Conservation (phyloP, 1,140 invertebrate genomes). For the Himalopsyche phryganea region DNA sequence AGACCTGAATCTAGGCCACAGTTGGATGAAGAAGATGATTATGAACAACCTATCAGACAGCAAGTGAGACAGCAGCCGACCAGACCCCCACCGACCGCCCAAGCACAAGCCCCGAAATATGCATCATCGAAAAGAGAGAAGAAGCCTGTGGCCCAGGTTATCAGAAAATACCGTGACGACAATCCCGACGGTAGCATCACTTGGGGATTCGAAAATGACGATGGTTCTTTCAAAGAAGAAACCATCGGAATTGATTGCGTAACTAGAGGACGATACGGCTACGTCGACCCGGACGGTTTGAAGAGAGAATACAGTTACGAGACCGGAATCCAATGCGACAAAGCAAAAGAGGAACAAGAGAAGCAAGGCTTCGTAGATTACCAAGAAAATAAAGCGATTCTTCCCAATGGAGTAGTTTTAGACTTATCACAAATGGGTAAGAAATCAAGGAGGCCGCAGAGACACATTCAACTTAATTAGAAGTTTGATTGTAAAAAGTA, state of each 20-base stretch:
- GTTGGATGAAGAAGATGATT: constrained; percentile 40
- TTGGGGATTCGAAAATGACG: constrained; percentile 83
- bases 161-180: constrained; percentile 71
- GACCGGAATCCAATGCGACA: constrained; percentile 66
- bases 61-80: constrained; percentile 43
- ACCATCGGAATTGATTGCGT: constrained; percentile 75
- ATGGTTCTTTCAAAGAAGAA: constrained; percentile 77
- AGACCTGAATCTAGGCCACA: constrained; percentile 38
- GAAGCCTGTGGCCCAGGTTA: constrained; percentile 70
- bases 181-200: constrained; percentile 78
- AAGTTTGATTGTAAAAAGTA: too few relatives aligned
- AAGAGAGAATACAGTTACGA: constrained; percentile 70
- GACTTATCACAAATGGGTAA: constrained; percentile 65
- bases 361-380: constrained; percentile 67
- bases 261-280: constrained; percentile 77
- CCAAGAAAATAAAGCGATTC: constrained; percentile 65
- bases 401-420: constrained; percentile 67
- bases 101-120: constrained; percentile 42
- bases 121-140: constrained; percentile 47
- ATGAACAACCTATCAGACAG: constrained; percentile 47
- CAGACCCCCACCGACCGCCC: constrained; percentile 37
- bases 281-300: constrained; percentile 75
- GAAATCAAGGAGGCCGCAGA: constrained; percentile 61
- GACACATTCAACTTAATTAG: too few relatives aligned
- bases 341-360: constrained; percentile 57